phyloP scores from a whole-genome alignment of 2,888 invertebrate genomes.

The Imbricaverruca yamaguchii region DNA sequence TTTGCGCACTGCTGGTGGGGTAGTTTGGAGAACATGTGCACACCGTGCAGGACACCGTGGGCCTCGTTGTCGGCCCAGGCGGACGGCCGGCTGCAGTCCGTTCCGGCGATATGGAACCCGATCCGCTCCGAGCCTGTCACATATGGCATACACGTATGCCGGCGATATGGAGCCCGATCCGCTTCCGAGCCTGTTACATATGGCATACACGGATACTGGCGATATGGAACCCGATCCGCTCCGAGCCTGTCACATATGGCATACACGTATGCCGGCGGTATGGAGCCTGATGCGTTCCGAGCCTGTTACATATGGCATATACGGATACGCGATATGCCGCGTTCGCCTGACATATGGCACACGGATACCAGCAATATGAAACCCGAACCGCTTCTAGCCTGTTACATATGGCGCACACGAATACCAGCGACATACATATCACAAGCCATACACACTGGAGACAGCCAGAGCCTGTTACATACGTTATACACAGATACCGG shows the following conservation, averaged over 20 bases:
- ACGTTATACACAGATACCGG: too few species aligned
- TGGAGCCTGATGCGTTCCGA: neutral
- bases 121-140: conserved; percentile 29
- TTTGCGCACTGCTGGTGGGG: neutral
- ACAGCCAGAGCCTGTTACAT: conserved; percentile 25
- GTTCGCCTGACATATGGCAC: too few species aligned
- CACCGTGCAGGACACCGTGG: conserved; percentile 22
- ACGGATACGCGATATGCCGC: conserved; percentile 25
- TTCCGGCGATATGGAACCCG: conserved; percentile 28
- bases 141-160: neutral
- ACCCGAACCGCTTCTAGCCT: too few species aligned
- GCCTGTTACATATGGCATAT: too few species aligned
- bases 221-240: conserved; percentile 2
- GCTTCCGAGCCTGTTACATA: too few species aligned
- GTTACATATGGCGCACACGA: too few species aligned
- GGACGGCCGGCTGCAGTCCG: conserved; percentile 19
- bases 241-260: conserved; percentile 24
- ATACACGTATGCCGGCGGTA: neutral
- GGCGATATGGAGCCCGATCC: conserved; percentile 26
- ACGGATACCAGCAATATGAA: too few species aligned
- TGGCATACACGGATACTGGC: too few species aligned
- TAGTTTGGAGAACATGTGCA: neutral
- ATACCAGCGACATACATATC: too few species aligned
- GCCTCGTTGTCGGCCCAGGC: conserved; percentile 28
- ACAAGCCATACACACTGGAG: too few species aligned